A percentile compares a stretch with the other conserved stretches of the same genome.
Conservation (phyloP, 2,888 invertebrate genomes). For the Biston betularia region DNA sequence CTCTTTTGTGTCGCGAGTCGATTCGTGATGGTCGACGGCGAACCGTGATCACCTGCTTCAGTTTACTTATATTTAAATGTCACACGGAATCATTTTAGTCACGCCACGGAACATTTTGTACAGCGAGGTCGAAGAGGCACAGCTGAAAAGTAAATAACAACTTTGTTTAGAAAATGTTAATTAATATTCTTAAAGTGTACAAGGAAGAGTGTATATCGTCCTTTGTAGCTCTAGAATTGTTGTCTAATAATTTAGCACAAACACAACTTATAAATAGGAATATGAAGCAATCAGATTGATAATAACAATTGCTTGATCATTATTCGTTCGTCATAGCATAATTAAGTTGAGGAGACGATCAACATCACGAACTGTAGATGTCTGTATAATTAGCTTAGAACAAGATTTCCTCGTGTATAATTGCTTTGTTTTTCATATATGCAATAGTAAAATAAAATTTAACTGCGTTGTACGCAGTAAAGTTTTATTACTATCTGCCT, state of each 20-base stretch:
- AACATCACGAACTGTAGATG: slow-evolving; percentile 29
- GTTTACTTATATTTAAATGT: slow-evolving; percentile 29
- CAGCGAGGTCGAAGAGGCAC: slow-evolving; percentile 12
- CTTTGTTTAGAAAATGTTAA: slow-evolving; percentile 22
- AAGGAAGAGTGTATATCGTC: slow-evolving; percentile 3
- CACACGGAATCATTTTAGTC: slow-evolving; percentile 37
- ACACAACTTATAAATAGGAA: not conserved
- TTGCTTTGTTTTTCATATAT: slow-evolving; percentile 25
- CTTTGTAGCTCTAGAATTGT: not conserved
- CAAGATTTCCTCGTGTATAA: slow-evolving; percentile 29
- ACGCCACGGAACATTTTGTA: slow-evolving; percentile 29
- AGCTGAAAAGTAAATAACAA: slow-evolving; percentile 11
- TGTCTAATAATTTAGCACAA: not conserved
- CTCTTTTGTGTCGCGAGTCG: slow-evolving; percentile 53
- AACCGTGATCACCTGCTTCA: slow-evolving; percentile 41
- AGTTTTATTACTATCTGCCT: slow-evolving; percentile 5
- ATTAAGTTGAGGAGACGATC: slow-evolving; percentile 28
- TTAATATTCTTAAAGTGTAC: slow-evolving; percentile 16
- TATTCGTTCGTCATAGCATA: slow-evolving; percentile 12
- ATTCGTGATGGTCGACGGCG: slow-evolving; percentile 53
- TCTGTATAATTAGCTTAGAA: slow-evolving; percentile 24
- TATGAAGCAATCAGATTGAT: not conserved
- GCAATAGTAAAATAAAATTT: slow-evolving; percentile 22
- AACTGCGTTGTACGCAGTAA: slow-evolving; percentile 10
- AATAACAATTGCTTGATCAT: slow-evolving; percentile 19